A percentile compares a stretch with the other conserved stretches of the same genome.
These are phyloP conservation scores for Cosmopolites sordidus DNA, from an alignment of 2,888 invertebrate species.

Conservation along the genomic window DNA sequence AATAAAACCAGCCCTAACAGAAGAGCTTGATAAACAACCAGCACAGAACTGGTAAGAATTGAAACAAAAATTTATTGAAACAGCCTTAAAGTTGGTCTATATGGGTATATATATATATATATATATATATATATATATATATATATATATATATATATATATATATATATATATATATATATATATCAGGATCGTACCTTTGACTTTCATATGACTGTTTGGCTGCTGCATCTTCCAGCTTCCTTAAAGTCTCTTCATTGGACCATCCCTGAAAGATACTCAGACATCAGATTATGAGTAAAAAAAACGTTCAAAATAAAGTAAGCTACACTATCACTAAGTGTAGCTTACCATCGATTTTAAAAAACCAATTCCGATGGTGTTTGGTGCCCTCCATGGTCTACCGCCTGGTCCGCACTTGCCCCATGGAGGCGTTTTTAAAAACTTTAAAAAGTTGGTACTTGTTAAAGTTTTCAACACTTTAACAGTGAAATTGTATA, in stretches of 20 bases:
- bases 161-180: no score
- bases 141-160: no score
- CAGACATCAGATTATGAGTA: no score
- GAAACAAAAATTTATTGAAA: no score
- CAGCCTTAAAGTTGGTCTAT: no score
- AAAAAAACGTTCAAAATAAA: not conserved
- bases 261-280: slow-evolving; percentile 50
- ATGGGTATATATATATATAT: no score
- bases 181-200: slow-evolving; percentile 8
- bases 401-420: slow-evolving; percentile 67
- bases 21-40: no score
- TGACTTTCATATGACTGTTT: slow-evolving; percentile 20
- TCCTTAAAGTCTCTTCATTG: slow-evolving; percentile 42
- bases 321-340: slow-evolving; percentile 35
- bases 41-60: no score
- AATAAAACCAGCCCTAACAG: no score
- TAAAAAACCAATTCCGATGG: slow-evolving; percentile 69
- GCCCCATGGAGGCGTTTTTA: slow-evolving; percentile 58
- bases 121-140: no score
- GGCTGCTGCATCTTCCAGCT: slow-evolving; percentile 34
- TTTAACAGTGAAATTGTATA: not conserved
- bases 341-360: slow-evolving; percentile 66
- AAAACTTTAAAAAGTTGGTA: slow-evolving; percentile 36
- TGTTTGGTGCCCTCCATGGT: slow-evolving; percentile 69
- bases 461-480: slow-evolving; percentile 15